Conservation (phyloP, 2,888 invertebrate species). For the Monopis laevigella region DNA sequence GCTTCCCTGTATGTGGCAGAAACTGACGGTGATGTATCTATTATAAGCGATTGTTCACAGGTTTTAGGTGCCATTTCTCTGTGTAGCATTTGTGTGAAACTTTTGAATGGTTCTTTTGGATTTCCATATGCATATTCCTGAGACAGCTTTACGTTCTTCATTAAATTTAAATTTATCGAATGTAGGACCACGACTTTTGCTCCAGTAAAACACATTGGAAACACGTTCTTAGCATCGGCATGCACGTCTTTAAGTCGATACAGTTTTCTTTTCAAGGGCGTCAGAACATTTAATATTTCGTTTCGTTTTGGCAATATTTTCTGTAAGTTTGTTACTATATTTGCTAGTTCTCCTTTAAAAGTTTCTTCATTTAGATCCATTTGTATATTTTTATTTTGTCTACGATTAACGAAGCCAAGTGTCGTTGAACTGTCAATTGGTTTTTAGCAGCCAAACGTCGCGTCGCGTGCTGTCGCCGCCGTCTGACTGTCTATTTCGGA, state of each 20-base stretch:
- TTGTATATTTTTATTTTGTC: slow-evolving; percentile 33
- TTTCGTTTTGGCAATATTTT: slow-evolving; percentile 50
- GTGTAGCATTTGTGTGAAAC: slow-evolving; percentile 41
- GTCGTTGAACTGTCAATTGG: slow-evolving; percentile 50
- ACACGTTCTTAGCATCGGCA: slow-evolving; percentile 48
- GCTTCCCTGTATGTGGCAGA: slow-evolving; percentile 46
- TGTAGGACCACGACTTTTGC: slow-evolving; percentile 42
- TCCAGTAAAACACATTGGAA: slow-evolving; percentile 53
- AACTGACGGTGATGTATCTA: slow-evolving; percentile 48
- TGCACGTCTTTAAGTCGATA: slow-evolving; percentile 45
- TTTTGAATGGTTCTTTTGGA: slow-evolving; percentile 41
- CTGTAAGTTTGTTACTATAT: slow-evolving; percentile 42
- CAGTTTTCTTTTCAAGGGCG: slow-evolving; percentile 27
- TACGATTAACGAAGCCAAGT: slow-evolving; percentile 34
- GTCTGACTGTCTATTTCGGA: too few relatives aligned
- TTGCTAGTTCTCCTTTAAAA: slow-evolving; percentile 48
- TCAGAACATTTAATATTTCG: slow-evolving; percentile 28
- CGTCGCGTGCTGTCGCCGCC: too few relatives aligned
- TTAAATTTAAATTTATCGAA: slow-evolving; percentile 26
- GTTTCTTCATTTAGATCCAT: slow-evolving; percentile 54
- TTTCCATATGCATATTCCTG: slow-evolving; percentile 54
- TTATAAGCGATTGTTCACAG: slow-evolving; percentile 36
- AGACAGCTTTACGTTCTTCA: slow-evolving; percentile 46
- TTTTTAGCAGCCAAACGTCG: too few relatives aligned
- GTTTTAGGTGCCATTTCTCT: slow-evolving; percentile 45